Evolutionary conservation across 2,888 invertebrate genomes (phyloP), one percentile per base, ranked within the genome.

Genomic region (Synergus itoensis): DNA sequence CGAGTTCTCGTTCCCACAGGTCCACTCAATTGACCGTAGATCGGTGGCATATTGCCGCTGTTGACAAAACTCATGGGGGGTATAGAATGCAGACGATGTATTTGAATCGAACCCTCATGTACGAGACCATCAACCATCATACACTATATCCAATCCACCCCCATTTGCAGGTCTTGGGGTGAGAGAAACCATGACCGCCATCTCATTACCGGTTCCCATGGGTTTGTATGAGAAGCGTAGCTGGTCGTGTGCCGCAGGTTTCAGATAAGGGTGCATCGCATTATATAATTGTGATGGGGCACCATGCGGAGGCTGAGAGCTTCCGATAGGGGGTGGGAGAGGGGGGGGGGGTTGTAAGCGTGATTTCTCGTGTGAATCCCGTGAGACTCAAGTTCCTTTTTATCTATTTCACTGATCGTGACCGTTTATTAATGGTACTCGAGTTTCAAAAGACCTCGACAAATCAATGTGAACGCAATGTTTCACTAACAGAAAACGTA

Each of bases 191-290:
- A 87, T 90, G 91, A 91, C 91, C 92, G 89, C 91, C 90, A 90
- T 92, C 91, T 91, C 91, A 92, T 92, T 92, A 91, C 89, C 87
- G 86, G 91, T 92, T 92, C 92, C 92, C 91, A 91, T 91, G 91
- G 90, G 91, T 86, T 85, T 87, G 80, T 77, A 84, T 87, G 80
- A 79, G 78, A 80, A 82, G 79, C 83, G 84, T 82, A 82, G 82
- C 82, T 84, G 84, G 84, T 81, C 82, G 82, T 81, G 85, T 82
- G 81, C 82, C 83, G 77, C 83, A 84, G 83, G 83, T 84, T 57
- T 67, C 36, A 78, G 79, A 82, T 79, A 83, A 85, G 90, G 90
- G 90, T 90, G 90, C 88, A 91, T 90, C 88, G 89, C 87, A 91
- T 91, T 91, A 91, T 88, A 85, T 91, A 92, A 91, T 91, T 89